Percentiles rank a stretch among this genome's conserved stretches.
These are phyloP conservation scores for Nycticebus coucang DNA, from an alignment of 2,113 vertebrate genomes.

Conservation along the genomic window DNA sequence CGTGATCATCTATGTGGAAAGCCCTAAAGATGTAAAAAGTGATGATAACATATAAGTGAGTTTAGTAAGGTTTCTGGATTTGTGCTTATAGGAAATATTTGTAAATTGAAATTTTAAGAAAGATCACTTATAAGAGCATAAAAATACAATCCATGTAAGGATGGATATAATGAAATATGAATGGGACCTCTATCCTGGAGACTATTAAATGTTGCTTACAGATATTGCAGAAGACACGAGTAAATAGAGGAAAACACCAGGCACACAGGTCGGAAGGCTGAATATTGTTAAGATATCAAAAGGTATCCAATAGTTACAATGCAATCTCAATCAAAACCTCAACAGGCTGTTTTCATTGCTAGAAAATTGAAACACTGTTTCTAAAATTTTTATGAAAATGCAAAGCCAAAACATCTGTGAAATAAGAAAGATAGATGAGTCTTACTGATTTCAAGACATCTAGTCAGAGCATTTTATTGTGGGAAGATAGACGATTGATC, in stretches of 20 bases:
- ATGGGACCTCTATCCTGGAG: neutral
- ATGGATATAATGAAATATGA: neutral
- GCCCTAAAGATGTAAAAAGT: neutral
- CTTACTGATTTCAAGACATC: neutral
- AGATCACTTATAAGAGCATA: neutral
- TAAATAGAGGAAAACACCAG: neutral
- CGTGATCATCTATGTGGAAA: neutral
- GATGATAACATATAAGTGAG: neutral
- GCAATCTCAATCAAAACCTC: neutral
- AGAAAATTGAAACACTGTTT: neutral
- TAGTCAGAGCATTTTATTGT: neutral
- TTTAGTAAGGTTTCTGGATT: neutral
- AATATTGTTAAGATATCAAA: neutral
- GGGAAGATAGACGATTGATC: neutral
- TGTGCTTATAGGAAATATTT: neutral
- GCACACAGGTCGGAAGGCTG: neutral
- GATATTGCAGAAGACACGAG: neutral
- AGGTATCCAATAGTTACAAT: neutral
- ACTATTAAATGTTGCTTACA: neutral
- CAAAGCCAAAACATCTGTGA: neutral
- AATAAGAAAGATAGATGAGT: neutral
- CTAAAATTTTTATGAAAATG: slow-evolving; percentile 1
- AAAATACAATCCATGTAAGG: neutral
- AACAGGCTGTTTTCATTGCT: neutral
- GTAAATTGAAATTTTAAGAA: neutral